These are phyloP conservation scores for Tethea ocularis DNA, from an alignment of 2,888 invertebrate genomes.

Conservation along the genomic window DNA sequence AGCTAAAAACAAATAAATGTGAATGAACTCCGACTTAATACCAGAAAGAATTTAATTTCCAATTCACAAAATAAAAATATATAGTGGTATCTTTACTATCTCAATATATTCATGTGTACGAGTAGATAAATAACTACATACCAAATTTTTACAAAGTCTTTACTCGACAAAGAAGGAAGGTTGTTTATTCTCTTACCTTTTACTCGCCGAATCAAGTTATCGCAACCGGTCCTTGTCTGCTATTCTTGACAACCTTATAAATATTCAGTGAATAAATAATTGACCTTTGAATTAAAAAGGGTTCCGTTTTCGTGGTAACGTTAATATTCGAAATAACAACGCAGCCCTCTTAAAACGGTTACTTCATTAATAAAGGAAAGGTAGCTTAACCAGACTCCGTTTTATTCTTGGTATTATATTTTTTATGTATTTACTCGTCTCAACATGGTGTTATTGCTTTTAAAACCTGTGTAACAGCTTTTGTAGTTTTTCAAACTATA, in stretches of 20 bases:
- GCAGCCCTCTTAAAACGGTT: neutral
- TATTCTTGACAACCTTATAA: slow-evolving; percentile 62
- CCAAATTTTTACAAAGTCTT: no score
- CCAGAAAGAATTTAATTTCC: neutral
- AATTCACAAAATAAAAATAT: neutral
- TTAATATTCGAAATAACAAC: slow-evolving; percentile 8
- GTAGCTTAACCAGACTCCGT: neutral
- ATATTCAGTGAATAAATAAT: slow-evolving; percentile 66
- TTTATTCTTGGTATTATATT: neutral
- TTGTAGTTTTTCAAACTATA: neutral
- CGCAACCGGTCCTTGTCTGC: slow-evolving; percentile 55
- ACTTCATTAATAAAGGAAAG: neutral
- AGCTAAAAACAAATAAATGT: no score
- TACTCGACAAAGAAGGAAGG: slow-evolving; percentile 49
- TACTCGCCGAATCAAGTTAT: slow-evolving; percentile 62
- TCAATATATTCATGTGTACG: slow-evolving; percentile 20
- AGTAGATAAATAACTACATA: slow-evolving; percentile 19
- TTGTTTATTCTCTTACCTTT: slow-evolving; percentile 62
- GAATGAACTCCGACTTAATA: neutral
- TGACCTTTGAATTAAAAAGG: slow-evolving; percentile 59
- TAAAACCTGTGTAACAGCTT: neutral
- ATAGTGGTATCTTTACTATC: slow-evolving; percentile 14
- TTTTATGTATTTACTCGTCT: slow-evolving; percentile 5
- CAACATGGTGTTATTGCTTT: neutral
- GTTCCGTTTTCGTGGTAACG: slow-evolving; percentile 15